phyloP scores from a whole-genome alignment of 92 coral and sea anemone species.

The Porites rus region DNA sequence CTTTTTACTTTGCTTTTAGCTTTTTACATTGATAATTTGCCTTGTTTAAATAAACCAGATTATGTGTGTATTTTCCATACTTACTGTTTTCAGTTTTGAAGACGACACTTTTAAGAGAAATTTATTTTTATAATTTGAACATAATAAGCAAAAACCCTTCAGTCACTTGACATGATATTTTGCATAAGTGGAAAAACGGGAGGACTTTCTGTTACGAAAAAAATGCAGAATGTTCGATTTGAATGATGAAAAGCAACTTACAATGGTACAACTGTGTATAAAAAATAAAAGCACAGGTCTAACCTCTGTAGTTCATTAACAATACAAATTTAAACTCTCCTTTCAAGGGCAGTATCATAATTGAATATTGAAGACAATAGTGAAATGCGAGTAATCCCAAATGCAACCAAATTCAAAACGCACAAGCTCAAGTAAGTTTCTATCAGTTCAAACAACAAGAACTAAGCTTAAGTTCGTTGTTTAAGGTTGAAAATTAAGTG shows the following conservation, averaged over 20 bases:
- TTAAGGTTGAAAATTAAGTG: background rate
- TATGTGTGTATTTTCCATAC: too few species aligned
- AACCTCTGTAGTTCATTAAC: conserved; percentile 3
- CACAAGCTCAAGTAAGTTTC: background rate
- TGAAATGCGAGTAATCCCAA: background rate
- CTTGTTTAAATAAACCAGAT: too few species aligned
- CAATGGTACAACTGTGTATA: too few species aligned
- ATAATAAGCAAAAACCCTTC: too few species aligned
- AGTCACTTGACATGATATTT: too few species aligned
- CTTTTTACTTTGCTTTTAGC: too few species aligned
- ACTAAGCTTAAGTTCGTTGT: background rate
- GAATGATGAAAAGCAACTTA: background rate
- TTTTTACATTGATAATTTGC: too few species aligned
- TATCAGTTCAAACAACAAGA: background rate
- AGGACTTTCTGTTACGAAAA: background rate
- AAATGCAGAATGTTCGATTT: background rate
- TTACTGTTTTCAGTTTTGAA: too few species aligned
- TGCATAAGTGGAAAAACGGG: too few species aligned
- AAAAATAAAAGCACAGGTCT: background rate
- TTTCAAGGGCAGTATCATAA: conserved; percentile 26
- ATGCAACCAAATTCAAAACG: background rate
- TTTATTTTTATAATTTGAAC: too few species aligned
- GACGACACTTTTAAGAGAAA: too few species aligned
- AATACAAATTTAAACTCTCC: conserved; percentile 5
- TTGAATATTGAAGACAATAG: conserved; percentile 24